Percentiles rank a stretch among this genome's conserved stretches.
These are phyloP conservation scores for Drosophila testacea DNA, from an alignment of 2,888 invertebrate genomes.

Conservation along the genomic window DNA sequence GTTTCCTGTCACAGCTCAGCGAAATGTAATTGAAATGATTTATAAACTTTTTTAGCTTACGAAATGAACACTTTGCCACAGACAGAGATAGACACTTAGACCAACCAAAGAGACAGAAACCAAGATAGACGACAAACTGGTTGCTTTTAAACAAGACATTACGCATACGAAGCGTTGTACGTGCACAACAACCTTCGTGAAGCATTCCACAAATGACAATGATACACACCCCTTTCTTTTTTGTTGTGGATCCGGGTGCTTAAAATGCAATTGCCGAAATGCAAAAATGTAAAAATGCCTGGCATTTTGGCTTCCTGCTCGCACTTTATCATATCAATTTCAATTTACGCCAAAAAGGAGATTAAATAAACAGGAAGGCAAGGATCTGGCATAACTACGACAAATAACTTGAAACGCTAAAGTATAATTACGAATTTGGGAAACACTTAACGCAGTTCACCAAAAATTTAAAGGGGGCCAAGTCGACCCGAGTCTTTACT, in stretches of 20 bases:
- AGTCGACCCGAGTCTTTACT: constrained; percentile 29
- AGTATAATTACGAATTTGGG: constrained; percentile 79
- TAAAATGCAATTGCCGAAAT: constrained; percentile 76
- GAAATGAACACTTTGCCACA: constrained; percentile 52
- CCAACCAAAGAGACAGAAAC: neutral
- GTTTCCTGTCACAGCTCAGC: constrained; percentile 73
- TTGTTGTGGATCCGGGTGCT: constrained; percentile 39
- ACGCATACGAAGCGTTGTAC: constrained; percentile 67
- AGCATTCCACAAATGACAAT: constrained; percentile 34
- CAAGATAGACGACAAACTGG: constrained; percentile 13
- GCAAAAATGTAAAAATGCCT: constrained; percentile 49
- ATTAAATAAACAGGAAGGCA: constrained; percentile 39
- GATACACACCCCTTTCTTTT: constrained; percentile 13
- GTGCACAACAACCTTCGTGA: constrained; percentile 33
- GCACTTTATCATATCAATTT: constrained; percentile 71
- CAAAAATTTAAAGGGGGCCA: constrained; percentile 49
- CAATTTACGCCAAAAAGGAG: constrained; percentile 53
- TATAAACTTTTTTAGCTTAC: constrained; percentile 70
- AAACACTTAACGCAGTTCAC: constrained; percentile 71
- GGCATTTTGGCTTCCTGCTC: constrained; percentile 47
- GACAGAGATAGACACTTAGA: constrained; percentile 25
- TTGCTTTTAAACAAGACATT: constrained; percentile 53
- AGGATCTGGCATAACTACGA: constrained; percentile 55
- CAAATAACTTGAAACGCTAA: constrained; percentile 68
- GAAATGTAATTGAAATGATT: constrained; percentile 78